phyloP scores from a whole-genome alignment of 1,140 invertebrate genomes.

The Tetraneura akinire region DNA sequence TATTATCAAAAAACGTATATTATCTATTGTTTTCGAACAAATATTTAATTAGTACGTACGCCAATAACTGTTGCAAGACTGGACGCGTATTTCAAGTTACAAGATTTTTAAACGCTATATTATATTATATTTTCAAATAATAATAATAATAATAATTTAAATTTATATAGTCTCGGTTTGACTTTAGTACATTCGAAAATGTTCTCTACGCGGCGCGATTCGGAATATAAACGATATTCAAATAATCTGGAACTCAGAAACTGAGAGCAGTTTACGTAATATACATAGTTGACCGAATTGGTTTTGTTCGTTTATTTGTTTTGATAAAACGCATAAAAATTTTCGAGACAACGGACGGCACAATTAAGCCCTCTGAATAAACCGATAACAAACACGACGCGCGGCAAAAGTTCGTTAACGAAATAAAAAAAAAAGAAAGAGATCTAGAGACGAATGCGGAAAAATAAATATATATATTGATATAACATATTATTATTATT shows the following conservation, averaged over 20 bases:
- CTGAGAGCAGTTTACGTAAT: background rate
- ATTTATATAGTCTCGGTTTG: background rate
- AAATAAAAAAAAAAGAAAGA: too few relatives aligned
- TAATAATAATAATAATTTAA: too few relatives aligned
- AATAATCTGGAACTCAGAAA: background rate
- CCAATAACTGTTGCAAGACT: too few relatives aligned
- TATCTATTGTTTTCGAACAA: too few relatives aligned
- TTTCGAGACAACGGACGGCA: background rate
- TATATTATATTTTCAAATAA: too few relatives aligned
- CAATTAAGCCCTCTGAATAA: slow-evolving; percentile 21
- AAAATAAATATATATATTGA: too few relatives aligned
- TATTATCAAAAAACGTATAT: too few relatives aligned
- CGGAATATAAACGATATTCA: slow-evolving; percentile 31
- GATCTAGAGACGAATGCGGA: too few relatives aligned
- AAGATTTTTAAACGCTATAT: too few relatives aligned
- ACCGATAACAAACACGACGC: slow-evolving; percentile 5
- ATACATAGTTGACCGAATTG: background rate
- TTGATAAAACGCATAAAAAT: background rate
- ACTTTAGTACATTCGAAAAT: background rate
- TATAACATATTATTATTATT: too few relatives aligned
- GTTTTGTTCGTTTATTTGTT: slow-evolving; percentile 20
- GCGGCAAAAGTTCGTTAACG: background rate
- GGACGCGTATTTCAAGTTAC: too few relatives aligned
- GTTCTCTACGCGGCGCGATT: background rate
- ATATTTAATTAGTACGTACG: too few relatives aligned